Base-by-base conservation (phyloP, 2,797 vertebrate species). In the Macropodus opercularis region DNA sequence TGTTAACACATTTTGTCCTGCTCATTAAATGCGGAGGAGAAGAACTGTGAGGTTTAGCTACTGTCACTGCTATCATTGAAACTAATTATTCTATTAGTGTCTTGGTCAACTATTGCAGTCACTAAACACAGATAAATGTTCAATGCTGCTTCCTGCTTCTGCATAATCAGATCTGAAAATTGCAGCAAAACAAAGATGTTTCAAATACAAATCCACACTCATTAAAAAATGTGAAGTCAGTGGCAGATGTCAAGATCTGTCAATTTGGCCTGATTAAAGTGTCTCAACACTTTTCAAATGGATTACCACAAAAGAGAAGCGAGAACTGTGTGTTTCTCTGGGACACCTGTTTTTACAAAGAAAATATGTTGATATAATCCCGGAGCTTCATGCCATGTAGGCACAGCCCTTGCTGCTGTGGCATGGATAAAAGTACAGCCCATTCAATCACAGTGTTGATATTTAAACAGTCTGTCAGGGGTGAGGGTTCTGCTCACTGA, bases 401-500 rank as follows among this genome's bases (percentile, higher is more conserved):
- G 49, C 19, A 22, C 29, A 41, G 32, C 63, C 27, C 46, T 63
- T 69, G 65, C 70, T 75, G 80, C 70, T 69, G 72, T 68, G 59
- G 68, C 54, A 63, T 15, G 65, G 46, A 74, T 62, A 79, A 72
- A 29, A 80, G 60, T 72, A 65, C 54, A 69, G 32, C 38, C 61
- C 17, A 58, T 80, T 79, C 62, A 69, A 44, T 83, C 67, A 67
- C 58, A 75, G 61, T 55, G 54, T 73, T 75, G 69, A 77, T 75
- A 63, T 87, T 85, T 72, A 79, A 83, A 77, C 74, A 63, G 76
- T 34, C 85, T 72, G 88, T 92, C 91, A 87, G 62, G 73, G 78
- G 74, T 72, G 68, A 83, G 53, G 85, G 78, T 76, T 79, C 63
- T 90, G 88, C 85, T 92, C 87, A 89, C 88, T 93, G 91, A 71